Evolutionary conservation across 2,888 invertebrate species (phyloP), one percentile per base, ranked within the genome.

Genomic region (Cistogaster globosa): DNA sequence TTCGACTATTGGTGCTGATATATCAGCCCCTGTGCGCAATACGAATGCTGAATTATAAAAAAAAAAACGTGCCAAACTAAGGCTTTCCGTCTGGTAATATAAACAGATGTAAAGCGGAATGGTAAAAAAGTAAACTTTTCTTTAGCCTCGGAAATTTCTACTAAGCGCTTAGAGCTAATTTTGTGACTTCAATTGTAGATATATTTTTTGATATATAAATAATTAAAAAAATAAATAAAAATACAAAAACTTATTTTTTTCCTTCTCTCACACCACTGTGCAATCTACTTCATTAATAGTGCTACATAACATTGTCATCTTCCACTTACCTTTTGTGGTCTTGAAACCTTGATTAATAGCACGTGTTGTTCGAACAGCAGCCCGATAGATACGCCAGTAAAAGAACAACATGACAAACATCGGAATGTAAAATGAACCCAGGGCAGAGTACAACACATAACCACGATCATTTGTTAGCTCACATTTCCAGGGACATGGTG

Each of bases 381-480:
- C 98, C 88, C 97, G 95, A 93, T 98, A 99, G 89, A 99, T 99
- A 89, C 97, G 94, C 97, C 98, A 98, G 93, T 99, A 99, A 94
- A 99, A 98, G 94, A 98, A 98, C 89, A 98, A 94, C 97, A 99
- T 99, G 88, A 99, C 97, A 89, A 98, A 95, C 98, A 98, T 98
- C 55, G 99, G 99, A 90, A 98, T 96, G 93, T 97, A 99, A 95
- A 99, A 99, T 87, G 98, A 98, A n/a, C 99, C 99, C 32, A 99
- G 94, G 0, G 99, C 98, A 5, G 98, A 98, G 93, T 98, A 98
- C 76, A 99, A 96, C 77, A 99, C 98, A 94, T 99, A 99, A 74
- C 98, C 98, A 63, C 97, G 96, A 92, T 98, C 98, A 93, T 97
- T 97, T 90, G 97, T 98, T 87, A 98, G 94, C 92, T 97, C 97